Conservation (phyloP, 2,888 invertebrate genomes). For the Prosapia bicincta region DNA sequence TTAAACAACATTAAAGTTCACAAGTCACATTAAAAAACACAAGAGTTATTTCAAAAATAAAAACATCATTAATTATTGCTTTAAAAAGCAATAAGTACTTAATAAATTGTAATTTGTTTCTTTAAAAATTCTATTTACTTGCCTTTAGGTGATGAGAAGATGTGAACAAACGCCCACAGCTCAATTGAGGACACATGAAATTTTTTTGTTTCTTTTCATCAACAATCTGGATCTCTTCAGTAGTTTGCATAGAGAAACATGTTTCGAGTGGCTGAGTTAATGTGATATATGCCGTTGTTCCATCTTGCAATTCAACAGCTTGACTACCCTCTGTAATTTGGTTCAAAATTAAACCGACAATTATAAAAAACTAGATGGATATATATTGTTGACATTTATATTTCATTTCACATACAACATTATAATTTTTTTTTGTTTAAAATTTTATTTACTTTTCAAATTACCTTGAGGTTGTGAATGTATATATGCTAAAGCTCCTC, state of each 20-base stretch:
- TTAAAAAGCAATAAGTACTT: too few species aligned
- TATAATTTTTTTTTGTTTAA: too few species aligned
- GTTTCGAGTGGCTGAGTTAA: constrained; percentile 24
- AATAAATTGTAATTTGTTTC: too few species aligned
- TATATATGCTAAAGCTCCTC: constrained; percentile 31
- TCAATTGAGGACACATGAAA: constrained; percentile 49
- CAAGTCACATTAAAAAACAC: too few species aligned
- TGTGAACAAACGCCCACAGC: constrained; percentile 51
- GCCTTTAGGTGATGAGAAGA: constrained; percentile 53
- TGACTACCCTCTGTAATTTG: constrained; percentile 33
- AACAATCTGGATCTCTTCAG: constrained; percentile 10
- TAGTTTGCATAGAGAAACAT: neutral
- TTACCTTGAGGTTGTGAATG: constrained; percentile 32
- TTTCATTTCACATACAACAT: too few species aligned
- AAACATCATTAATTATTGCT: too few species aligned
- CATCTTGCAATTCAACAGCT: constrained; percentile 40
- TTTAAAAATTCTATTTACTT: too few species aligned
- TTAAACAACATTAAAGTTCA: too few species aligned
- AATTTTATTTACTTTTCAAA: neutral
- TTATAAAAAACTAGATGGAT: too few species aligned
- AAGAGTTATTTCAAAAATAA: too few species aligned
- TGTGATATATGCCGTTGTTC: constrained; percentile 37
- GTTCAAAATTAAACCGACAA: too few species aligned
- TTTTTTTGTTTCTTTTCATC: constrained; percentile 26
- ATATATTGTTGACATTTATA: too few species aligned